Evolutionary conservation across 1,140 invertebrate species (phyloP).

Genomic region (Meloidogyne exigua): DNA sequence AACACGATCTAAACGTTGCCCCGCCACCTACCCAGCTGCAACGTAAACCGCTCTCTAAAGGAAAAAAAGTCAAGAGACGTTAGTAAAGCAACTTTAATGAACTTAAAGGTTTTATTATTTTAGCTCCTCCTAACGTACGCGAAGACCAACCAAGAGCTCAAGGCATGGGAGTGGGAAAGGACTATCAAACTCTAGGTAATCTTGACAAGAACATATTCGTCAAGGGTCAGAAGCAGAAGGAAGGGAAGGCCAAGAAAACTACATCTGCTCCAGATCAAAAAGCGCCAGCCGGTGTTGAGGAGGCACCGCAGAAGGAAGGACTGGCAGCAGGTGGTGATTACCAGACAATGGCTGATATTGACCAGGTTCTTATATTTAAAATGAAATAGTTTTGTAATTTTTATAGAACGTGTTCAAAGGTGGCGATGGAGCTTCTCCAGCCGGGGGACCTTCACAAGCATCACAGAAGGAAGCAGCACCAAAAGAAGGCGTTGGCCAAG

Average conservation of each 20-base stretch:
- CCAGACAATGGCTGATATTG: not conserved
- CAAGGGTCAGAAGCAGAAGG: not conserved
- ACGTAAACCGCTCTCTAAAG: not conserved
- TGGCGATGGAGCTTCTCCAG: not conserved
- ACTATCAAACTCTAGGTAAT: slow-evolving; percentile 1
- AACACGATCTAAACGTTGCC: not conserved
- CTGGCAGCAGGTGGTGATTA: not conserved
- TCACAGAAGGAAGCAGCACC: not conserved
- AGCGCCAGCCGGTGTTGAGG: not conserved
- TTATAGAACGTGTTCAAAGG: not conserved
- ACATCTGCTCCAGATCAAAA: not conserved
- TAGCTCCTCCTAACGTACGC: not conserved
- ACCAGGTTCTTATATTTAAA: not conserved
- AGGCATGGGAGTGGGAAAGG: not conserved
- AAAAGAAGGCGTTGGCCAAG: not conserved
- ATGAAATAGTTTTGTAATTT: not conserved
- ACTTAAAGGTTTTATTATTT: not conserved
- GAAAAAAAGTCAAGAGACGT: not conserved
- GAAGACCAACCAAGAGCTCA: not conserved
- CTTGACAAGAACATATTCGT: not conserved
- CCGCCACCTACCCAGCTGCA: too few species aligned
- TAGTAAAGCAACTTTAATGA: not conserved
- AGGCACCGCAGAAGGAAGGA: not conserved
- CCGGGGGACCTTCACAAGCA: not conserved
- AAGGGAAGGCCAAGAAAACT: not conserved